A percentile compares a stretch with the other conserved stretches of the same genome.
Evolutionary conservation across 2,113 vertebrate species (phyloP).

Genomic region (Lanius ludovicianus): DNA sequence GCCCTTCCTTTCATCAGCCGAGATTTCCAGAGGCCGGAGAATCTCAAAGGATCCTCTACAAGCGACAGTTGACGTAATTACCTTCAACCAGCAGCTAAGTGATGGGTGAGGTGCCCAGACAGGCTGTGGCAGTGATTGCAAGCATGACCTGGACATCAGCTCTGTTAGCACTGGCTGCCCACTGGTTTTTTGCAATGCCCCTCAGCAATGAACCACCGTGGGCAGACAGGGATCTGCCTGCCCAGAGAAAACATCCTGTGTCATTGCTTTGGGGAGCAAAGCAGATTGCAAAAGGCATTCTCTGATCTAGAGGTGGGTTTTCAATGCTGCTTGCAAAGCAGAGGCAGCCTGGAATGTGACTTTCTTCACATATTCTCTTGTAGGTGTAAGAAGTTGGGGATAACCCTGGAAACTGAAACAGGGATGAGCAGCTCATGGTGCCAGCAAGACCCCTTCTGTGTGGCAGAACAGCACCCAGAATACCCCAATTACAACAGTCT

Average conservation of each 20-base stretch:
- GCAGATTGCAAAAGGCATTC: not conserved
- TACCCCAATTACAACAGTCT: accelerated
- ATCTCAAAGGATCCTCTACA: conserved; percentile 38
- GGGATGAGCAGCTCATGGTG: not conserved
- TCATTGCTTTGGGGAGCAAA: not conserved
- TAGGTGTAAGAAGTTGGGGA: not conserved
- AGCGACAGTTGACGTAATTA: not conserved
- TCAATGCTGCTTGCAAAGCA: not conserved
- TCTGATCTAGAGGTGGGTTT: not conserved
- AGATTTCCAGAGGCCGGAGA: conserved; percentile 43
- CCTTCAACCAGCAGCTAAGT: not conserved
- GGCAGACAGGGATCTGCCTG: not conserved
- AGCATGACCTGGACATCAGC: not conserved
- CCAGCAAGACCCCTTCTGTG: not conserved
- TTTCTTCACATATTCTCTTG: not conserved
- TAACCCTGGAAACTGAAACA: not conserved
- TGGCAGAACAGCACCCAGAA: not conserved
- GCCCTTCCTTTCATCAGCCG: conserved; percentile 39
- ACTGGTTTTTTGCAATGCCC: not conserved
- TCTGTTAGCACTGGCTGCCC: not conserved
- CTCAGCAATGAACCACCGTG: accelerated
- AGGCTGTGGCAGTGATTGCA: not conserved
- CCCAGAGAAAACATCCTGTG: not conserved
- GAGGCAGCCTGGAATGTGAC: not conserved
- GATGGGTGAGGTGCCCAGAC: not conserved